phyloP scores from a whole-genome alignment of 2,888 invertebrate genomes.

The Acleris sparsana region DNA sequence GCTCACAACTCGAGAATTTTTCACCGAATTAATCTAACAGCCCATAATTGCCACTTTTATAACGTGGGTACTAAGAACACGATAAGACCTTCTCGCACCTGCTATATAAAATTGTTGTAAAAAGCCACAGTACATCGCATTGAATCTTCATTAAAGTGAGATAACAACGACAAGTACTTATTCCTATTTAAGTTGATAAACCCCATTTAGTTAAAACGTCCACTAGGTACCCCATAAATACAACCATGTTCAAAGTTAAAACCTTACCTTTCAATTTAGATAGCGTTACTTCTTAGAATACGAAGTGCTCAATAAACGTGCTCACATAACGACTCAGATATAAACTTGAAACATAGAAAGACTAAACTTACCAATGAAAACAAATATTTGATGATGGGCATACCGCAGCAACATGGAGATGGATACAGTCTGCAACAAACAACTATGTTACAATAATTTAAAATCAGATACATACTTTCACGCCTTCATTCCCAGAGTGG shows the following conservation, averaged over 20 bases:
- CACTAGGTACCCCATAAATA: too few species aligned
- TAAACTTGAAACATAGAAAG: neutral
- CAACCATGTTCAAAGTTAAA: neutral
- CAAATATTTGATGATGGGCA: constrained; percentile 99
- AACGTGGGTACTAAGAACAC: constrained; percentile 18
- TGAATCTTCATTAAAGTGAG: too few species aligned
- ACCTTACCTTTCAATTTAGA: neutral
- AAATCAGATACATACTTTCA: too few species aligned
- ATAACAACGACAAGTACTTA: too few species aligned
- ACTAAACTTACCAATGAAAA: constrained; percentile 95
- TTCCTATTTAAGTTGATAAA: too few species aligned
- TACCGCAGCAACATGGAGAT: constrained; percentile 98
- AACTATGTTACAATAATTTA: neutral
- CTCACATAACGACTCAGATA: neutral
- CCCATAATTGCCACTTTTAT: constrained; percentile 56
- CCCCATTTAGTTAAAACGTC: too few species aligned
- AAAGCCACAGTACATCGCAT: too few species aligned
- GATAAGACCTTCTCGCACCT: constrained; percentile 2
- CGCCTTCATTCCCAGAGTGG: too few species aligned
- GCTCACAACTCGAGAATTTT: constrained; percentile 69
- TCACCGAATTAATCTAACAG: constrained; percentile 64
- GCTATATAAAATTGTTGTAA: neutral
- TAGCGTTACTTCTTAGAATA: neutral
- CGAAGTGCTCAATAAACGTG: neutral
- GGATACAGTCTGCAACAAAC: constrained; percentile 95